Percentiles rank a stretch among this genome's conserved stretches.
Conservation (phyloP, 2,113 vertebrate genomes). For the Colossoma macropomum region DNA sequence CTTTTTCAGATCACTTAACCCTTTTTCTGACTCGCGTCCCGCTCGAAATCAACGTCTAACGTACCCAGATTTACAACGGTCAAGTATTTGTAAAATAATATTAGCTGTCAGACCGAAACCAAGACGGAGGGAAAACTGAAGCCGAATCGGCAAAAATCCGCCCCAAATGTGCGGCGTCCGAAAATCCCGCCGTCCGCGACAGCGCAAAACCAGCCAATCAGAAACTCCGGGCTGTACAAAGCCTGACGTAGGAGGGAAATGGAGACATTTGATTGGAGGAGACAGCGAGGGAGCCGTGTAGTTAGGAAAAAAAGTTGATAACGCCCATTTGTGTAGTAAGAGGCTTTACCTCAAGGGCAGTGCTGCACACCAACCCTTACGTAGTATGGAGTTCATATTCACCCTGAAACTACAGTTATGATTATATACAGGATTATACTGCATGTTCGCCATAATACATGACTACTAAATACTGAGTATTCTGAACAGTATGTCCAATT, state of each 20-base stretch:
- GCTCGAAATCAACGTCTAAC: background rate
- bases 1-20: constrained; percentile 12
- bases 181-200: constrained; percentile 45
- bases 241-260: background rate
- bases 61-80: background rate
- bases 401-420: too few relatives aligned
- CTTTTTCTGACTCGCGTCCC: background rate
- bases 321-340: background rate
- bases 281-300: background rate
- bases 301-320: background rate
- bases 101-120: background rate
- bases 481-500: too few relatives aligned
- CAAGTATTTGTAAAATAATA: accelerated
- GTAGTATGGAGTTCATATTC: too few relatives aligned
- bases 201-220: constrained; percentile 4
- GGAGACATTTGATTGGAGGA: constrained; percentile 10
- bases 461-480: too few relatives aligned
- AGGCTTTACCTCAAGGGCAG: background rate
- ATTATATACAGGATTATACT: too few relatives aligned
- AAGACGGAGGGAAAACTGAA: background rate
- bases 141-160: background rate
- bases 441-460: too few relatives aligned
- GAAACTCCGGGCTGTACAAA: too few relatives aligned
- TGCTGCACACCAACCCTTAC: too few relatives aligned
- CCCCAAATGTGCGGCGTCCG: background rate